Evolutionary conservation across 2,113 vertebrate genomes (phyloP).

Genomic region (Poeciliopsis retropinna): DNA sequence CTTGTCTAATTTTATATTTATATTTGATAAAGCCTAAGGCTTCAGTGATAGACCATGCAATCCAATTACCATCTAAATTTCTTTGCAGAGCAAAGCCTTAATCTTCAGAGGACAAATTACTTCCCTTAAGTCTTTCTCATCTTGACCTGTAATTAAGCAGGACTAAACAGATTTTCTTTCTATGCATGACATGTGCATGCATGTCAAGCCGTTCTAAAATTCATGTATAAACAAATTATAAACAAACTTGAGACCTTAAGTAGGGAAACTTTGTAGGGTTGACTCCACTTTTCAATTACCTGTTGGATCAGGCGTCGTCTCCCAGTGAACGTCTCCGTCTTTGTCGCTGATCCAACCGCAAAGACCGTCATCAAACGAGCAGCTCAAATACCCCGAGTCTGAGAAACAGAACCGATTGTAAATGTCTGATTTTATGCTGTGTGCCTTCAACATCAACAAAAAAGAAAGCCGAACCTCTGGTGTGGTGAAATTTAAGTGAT

Average conservation of each 20-base stretch:
- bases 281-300: conserved; percentile 61
- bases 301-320: conserved; percentile 83
- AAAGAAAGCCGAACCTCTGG: neutral
- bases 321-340: conserved; percentile 91
- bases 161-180: conserved; percentile 20
- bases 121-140: conserved; percentile 37
- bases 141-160: conserved; percentile 57
- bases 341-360: conserved; percentile 92
- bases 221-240: neutral
- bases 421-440: conserved; percentile 10
- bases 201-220: neutral
- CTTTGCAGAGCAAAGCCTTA: conserved; percentile 55
- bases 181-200: neutral
- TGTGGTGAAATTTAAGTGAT: conserved; percentile 8
- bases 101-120: conserved; percentile 46
- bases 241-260: conserved; percentile 14
- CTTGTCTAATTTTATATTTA: conserved; percentile 31
- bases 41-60: conserved; percentile 35
- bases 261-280: neutral
- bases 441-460: conserved; percentile 11
- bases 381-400: conserved; percentile 89
- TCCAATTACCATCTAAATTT: conserved; percentile 55
- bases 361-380: conserved; percentile 91
- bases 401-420: conserved; percentile 33
- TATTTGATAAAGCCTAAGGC: conserved; percentile 52